phyloP scores from a whole-genome alignment of 1,140 invertebrate genomes.

The Riptortus pedestris region DNA sequence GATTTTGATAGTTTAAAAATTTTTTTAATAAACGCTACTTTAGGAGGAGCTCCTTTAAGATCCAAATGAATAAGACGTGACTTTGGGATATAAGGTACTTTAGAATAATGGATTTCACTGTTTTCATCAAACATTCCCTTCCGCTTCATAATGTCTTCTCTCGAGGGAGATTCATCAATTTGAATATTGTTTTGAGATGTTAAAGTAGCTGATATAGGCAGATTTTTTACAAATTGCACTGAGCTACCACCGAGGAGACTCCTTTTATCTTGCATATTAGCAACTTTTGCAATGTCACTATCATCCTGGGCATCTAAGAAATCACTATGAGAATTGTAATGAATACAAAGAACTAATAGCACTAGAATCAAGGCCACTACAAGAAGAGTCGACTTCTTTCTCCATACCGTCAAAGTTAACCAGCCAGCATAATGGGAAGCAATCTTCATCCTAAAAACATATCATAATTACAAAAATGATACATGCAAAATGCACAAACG shows the following conservation, averaged over 20 bases:
- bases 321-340: conserved; percentile 32
- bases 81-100: conserved; percentile 30
- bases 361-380: conserved; percentile 27
- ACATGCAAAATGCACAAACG: not conserved
- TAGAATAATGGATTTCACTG: not conserved
- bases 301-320: conserved; percentile 5
- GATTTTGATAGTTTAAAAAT: conserved; percentile 63
- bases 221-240: conserved; percentile 18
- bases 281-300: conserved; percentile 14
- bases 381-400: conserved; percentile 35
- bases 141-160: not conserved
- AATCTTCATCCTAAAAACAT: conserved; percentile 26
- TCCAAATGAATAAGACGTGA: conserved; percentile 66
- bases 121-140: not conserved
- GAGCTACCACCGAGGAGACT: conserved; percentile 23
- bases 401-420: conserved; percentile 33
- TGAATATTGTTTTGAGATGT: not conserved
- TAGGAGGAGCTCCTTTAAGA: conserved; percentile 80
- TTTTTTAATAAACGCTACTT: conserved; percentile 55
- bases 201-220: not conserved
- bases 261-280: conserved; percentile 22
- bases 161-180: not conserved
- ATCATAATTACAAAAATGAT: not conserved
- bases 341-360: conserved; percentile 34
- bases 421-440: conserved; percentile 33